Evolutionary conservation across 2,797 vertebrate genomes (phyloP).

Genomic region (Leptatherina wallacei): DNA sequence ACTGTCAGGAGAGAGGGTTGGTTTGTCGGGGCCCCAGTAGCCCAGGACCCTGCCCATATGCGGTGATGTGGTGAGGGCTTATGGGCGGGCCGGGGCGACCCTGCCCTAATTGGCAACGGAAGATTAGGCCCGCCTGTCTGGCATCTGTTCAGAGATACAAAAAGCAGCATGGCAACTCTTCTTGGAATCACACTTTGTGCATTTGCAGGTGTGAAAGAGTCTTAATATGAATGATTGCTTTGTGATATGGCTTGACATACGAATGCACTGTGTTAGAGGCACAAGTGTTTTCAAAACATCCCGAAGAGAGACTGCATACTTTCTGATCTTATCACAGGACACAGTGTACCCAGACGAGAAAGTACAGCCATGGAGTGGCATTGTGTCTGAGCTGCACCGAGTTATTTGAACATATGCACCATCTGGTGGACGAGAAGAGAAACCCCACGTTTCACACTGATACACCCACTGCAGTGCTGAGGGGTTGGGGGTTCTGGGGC

Average conservation of each 20-base stretch:
- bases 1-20: slow-evolving; percentile 58
- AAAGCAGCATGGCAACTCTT: neutral
- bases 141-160: slow-evolving; percentile 43
- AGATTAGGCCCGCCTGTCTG: slow-evolving; percentile 48
- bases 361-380: slow-evolving; percentile 57
- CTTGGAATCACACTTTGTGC: neutral
- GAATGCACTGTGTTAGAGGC: slow-evolving; percentile 16
- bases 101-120: slow-evolving; percentile 64
- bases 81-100: slow-evolving; percentile 48
- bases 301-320: slow-evolving; percentile 63
- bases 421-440: slow-evolving; percentile 66
- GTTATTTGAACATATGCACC: slow-evolving; percentile 63
- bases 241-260: slow-evolving; percentile 35
- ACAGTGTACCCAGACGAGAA: slow-evolving; percentile 65
- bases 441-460: neutral
- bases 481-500: slow-evolving; percentile 26
- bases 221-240: slow-evolving; percentile 7
- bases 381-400: slow-evolving; percentile 23
- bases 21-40: slow-evolving; percentile 41
- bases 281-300: slow-evolving; percentile 69
- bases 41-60: slow-evolving; percentile 64
- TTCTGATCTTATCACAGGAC: slow-evolving; percentile 70
- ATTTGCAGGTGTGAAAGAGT: slow-evolving; percentile 4
- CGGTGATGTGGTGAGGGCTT: slow-evolving; percentile 62
- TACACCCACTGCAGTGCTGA: slow-evolving; percentile 20